phyloP scores from a whole-genome alignment of 2,113 vertebrate genomes.

The Rhagologus leucostigma region DNA sequence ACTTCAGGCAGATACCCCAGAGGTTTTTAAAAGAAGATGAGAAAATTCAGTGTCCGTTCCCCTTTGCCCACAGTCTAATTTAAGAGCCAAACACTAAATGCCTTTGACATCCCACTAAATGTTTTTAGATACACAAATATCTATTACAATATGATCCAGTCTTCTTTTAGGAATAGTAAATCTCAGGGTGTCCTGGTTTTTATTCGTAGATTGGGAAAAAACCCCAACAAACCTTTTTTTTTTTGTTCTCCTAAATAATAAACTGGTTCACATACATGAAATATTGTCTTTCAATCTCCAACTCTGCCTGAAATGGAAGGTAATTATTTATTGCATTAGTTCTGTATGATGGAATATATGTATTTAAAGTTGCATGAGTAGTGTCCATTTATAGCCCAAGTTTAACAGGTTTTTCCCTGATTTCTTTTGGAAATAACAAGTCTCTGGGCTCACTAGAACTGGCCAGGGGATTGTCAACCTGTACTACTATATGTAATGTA shows the following conservation, averaged over 20 bases:
- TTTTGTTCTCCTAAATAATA: not conserved
- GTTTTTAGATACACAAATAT: not conserved
- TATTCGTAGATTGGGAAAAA: not conserved
- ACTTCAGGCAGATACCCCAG: not conserved
- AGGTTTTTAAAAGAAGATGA: not conserved
- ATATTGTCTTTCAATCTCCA: not conserved
- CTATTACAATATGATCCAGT: not conserved
- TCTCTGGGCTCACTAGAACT: not conserved
- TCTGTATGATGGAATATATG: not conserved
- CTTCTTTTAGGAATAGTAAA: not conserved
- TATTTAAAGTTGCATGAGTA: not conserved
- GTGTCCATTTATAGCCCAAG: not conserved
- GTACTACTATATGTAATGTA: not conserved
- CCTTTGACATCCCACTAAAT: not conserved
- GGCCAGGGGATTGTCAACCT: not conserved
- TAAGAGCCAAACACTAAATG: not conserved
- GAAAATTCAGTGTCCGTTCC: not conserved
- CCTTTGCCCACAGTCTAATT: not conserved
- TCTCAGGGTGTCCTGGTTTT: not conserved
- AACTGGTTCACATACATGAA: not conserved
- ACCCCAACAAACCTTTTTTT: not conserved
- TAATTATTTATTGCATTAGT: not conserved
- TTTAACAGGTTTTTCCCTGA: not conserved
- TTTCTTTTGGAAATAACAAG: not conserved
- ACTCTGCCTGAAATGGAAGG: not conserved